Evolutionary conservation across 2,797 vertebrate genomes (phyloP).

Genomic region (Perodicticus potto): DNA sequence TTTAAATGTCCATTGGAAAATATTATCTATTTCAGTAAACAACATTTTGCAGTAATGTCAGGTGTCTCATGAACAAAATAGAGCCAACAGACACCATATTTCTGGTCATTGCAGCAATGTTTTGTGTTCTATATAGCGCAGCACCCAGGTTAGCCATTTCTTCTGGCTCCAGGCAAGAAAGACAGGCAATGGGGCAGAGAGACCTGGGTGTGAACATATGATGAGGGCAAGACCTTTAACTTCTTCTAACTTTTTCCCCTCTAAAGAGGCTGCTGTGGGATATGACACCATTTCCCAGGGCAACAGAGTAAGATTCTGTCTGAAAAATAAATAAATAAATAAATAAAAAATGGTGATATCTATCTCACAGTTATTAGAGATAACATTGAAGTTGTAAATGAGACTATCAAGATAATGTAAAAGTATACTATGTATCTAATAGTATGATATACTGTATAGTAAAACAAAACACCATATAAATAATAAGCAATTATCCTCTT

Average conservation of each 20-base stretch:
- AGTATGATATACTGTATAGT: background rate
- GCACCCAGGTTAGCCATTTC: background rate
- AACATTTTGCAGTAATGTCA: background rate
- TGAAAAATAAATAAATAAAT: too few relatives aligned
- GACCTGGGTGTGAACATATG: background rate
- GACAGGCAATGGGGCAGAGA: background rate
- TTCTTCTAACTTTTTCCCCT: background rate
- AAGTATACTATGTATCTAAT: background rate
- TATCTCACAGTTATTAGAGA: background rate
- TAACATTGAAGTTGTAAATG: conserved; percentile 7
- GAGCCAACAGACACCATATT: background rate
- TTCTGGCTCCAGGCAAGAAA: background rate
- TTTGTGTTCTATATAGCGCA: background rate
- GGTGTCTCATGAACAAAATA: conserved; percentile 30
- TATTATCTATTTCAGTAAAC: conserved; percentile 23
- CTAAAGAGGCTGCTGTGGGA: too few relatives aligned
- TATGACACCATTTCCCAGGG: too few relatives aligned
- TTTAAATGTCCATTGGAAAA: conserved; percentile 51
- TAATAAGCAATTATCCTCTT: conserved; percentile 42
- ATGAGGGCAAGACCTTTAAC: background rate
- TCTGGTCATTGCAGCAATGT: background rate
- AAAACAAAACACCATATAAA: conserved; percentile 11
- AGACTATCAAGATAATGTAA: conserved; percentile 27
- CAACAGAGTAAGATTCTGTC: too few relatives aligned
- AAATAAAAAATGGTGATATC: background rate